These are phyloP conservation scores for Tethea ocularis DNA, from an alignment of 2,888 invertebrate species.

Conservation along the genomic window DNA sequence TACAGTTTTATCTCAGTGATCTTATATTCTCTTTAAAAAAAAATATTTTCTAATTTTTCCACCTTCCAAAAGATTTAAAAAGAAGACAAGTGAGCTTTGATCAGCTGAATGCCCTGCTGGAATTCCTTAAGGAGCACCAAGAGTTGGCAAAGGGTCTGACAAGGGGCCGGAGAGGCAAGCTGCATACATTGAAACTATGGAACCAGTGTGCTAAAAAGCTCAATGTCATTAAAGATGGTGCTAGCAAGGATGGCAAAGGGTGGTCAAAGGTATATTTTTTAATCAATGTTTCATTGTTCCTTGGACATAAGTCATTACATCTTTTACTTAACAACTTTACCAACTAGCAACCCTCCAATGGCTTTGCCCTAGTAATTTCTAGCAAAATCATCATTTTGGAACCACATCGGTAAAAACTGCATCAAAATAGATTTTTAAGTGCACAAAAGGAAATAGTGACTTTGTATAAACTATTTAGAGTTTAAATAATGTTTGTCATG, in stretches of 20 bases:
- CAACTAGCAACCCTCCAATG: no score
- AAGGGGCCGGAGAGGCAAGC: conserved; percentile 53
- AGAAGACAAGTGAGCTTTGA: conserved; percentile 50
- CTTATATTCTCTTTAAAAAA: no score
- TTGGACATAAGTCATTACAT: no score
- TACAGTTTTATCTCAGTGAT: not conserved
- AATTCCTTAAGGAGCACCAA: conserved; percentile 57
- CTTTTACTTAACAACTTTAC: no score
- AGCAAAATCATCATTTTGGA: no score
- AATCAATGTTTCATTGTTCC: no score
- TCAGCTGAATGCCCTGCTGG: conserved; percentile 53
- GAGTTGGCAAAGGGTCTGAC: conserved; percentile 54
- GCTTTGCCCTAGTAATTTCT: no score
- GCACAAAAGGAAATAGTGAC: no score
- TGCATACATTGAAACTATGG: conserved; percentile 58
- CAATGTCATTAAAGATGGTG: conserved; percentile 48
- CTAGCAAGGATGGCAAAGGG: conserved; percentile 59
- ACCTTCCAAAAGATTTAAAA: conserved; percentile 35
- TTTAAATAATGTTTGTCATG: no score
- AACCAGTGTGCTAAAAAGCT: conserved; percentile 57
- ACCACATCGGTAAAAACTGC: no score
- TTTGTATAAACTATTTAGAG: no score
- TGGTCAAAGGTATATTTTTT: conserved; percentile 64
- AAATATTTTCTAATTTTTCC: not conserved
- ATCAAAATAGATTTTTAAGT: no score